These are phyloP conservation scores for Eolophus roseicapilla DNA, from an alignment of 2,113 vertebrate genomes.

Conservation along the genomic window DNA sequence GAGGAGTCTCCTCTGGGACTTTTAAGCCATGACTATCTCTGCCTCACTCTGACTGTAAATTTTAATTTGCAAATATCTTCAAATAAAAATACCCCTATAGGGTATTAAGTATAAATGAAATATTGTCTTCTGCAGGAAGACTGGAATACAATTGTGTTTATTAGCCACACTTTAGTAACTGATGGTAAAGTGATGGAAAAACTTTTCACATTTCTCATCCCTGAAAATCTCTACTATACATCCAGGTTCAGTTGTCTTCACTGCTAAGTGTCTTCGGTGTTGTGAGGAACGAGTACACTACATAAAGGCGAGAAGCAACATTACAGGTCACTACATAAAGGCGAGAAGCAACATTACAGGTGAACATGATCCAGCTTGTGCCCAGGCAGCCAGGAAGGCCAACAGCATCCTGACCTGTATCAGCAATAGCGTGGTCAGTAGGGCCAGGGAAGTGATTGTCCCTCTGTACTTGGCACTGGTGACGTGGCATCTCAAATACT, in stretches of 20 bases:
- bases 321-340: background rate
- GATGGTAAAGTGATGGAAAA: background rate
- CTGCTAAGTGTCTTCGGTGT: background rate
- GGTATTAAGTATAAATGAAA: background rate
- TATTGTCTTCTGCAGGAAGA: background rate
- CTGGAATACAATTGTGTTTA: background rate
- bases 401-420: background rate
- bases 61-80: background rate
- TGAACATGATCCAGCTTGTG: background rate
- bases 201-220: background rate
- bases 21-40: background rate
- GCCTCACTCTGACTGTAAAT: background rate
- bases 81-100: background rate
- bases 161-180: background rate
- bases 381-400: background rate
- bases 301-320: background rate
- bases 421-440: background rate
- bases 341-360: background rate
- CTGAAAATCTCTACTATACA: background rate
- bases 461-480: background rate
- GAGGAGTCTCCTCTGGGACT: background rate
- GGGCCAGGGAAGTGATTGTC: background rate
- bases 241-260: background rate
- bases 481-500: accelerated
- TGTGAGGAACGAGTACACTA: background rate